phyloP scores from a whole-genome alignment of 2,113 vertebrate species.

The Toxotes chatareus region DNA sequence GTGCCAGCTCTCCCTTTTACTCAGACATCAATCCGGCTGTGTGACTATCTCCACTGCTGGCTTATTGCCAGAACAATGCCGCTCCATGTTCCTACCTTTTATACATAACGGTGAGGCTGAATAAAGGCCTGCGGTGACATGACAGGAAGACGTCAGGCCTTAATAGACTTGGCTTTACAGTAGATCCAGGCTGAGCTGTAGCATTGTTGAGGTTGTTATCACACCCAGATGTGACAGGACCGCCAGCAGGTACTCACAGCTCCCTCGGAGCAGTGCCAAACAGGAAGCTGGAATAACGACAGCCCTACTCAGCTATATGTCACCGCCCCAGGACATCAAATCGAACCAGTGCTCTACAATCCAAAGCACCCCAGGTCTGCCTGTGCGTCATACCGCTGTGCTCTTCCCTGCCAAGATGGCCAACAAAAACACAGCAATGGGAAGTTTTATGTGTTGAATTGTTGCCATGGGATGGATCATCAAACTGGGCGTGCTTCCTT shows the following conservation, averaged over 20 bases:
- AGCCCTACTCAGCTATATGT: constrained; percentile 25
- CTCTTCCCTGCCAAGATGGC: constrained; percentile 33
- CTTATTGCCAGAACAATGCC: not conserved
- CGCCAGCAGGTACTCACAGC: constrained; percentile 60
- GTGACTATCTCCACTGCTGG: not conserved
- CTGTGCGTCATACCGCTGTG: constrained; percentile 47
- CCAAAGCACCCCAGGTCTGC: not conserved
- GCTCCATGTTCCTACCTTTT: no score
- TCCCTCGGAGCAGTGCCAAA: constrained; percentile 38
- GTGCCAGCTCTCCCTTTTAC: not conserved
- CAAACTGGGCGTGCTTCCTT: constrained; percentile 34
- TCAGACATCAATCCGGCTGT: not conserved
- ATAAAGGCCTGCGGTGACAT: constrained; percentile 6
- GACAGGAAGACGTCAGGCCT: constrained; percentile 52
- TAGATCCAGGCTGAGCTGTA: constrained; percentile 46
- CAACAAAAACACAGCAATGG: constrained; percentile 66
- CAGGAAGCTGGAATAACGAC: constrained; percentile 70
- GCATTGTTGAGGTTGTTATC: constrained; percentile 45
- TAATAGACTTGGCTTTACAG: constrained; percentile 50
- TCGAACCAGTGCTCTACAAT: constrained; percentile 15
- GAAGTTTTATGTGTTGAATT: constrained; percentile 39
- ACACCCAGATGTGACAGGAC: constrained; percentile 41
- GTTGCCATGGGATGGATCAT: constrained; percentile 25
- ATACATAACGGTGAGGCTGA: no score
- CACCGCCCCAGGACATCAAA: constrained; percentile 26